Evolutionary conservation across 2,113 vertebrate genomes (phyloP).

Genomic region (Brevimyrus niger): DNA sequence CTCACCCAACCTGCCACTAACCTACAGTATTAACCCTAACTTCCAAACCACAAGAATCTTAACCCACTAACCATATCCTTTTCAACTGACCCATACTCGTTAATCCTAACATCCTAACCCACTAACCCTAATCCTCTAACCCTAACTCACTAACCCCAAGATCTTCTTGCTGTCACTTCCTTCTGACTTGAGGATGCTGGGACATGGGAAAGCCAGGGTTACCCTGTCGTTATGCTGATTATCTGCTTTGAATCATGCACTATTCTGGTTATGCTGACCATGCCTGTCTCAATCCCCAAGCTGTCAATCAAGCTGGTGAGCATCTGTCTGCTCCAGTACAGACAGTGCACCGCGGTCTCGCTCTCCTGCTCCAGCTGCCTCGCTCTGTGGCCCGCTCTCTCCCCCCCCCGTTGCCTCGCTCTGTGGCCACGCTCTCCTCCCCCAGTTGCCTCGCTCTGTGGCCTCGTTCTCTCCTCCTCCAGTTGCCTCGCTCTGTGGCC

Average conservation of each 20-base stretch:
- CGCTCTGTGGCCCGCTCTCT: neutral
- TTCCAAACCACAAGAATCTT: neutral
- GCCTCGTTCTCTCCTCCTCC: neutral
- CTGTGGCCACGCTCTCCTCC: neutral
- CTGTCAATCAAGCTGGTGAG: neutral
- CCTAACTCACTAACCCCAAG: neutral
- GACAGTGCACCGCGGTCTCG: neutral
- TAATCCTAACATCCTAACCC: neutral
- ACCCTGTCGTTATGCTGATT: neutral
- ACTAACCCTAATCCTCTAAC: neutral
- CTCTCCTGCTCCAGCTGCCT: too few species aligned
- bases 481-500: neutral
- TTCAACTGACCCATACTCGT: neutral
- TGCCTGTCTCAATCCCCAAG: neutral
- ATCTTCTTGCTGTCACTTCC: neutral
- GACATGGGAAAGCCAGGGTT: neutral
- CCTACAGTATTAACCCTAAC: neutral
- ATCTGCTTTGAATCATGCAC: neutral
- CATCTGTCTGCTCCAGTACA: neutral
- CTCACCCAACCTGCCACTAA: neutral
- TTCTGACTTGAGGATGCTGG: neutral
- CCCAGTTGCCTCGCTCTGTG: neutral
- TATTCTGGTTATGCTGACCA: neutral
- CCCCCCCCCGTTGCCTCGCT: neutral
- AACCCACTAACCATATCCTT: neutral